Conservation (phyloP, 1,140 invertebrate species). For the Drosophila varians region DNA sequence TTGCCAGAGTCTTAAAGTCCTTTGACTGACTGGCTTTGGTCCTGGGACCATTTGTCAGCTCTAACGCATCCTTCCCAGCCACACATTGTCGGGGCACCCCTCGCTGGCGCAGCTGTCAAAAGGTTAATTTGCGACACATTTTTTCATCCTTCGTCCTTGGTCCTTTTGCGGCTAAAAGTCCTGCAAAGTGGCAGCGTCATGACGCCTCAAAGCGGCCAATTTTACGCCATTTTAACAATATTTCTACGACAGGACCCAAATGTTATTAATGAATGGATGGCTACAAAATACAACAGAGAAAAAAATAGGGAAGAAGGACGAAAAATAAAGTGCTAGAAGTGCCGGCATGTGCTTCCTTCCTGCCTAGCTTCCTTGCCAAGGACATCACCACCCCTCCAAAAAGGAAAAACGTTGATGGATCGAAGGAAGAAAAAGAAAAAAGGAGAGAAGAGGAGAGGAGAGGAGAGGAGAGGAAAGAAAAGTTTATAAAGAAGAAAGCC, state of each 20-base stretch:
- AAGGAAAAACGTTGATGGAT: conserved; percentile 32
- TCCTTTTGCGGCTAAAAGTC: conserved; percentile 5
- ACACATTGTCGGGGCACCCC: conserved; percentile 12
- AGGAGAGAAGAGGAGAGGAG: neutral
- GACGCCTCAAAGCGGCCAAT: conserved; percentile 69
- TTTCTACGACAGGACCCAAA: conserved; percentile 55
- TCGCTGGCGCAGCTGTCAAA: conserved; percentile 68
- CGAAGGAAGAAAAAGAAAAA: conserved; percentile 7
- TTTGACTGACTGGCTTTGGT: too few species aligned
- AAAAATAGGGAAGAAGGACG: conserved; percentile 2
- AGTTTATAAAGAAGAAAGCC: conserved; percentile 5
- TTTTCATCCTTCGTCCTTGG: conserved; percentile 7
- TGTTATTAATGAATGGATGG: conserved; percentile 72
- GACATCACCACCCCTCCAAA: neutral
- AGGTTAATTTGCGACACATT: conserved; percentile 81
- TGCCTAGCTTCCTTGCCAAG: conserved; percentile 28
- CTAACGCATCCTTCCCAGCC: neutral
- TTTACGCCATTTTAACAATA: conserved; percentile 83
- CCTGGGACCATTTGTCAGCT: conserved; percentile 44
- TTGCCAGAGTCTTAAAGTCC: conserved; percentile 5
- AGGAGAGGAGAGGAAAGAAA: too few species aligned
- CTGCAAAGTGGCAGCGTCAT: conserved; percentile 19
- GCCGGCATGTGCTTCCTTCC: conserved; percentile 60
- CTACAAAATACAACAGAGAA: too few species aligned
- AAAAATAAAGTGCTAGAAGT: conserved; percentile 18